Percentiles rank a stretch among this genome's conserved stretches.
These are phyloP conservation scores for Epinephelus cyanopodus DNA, from an alignment of 2,113 vertebrate species.

Conservation along the genomic window DNA sequence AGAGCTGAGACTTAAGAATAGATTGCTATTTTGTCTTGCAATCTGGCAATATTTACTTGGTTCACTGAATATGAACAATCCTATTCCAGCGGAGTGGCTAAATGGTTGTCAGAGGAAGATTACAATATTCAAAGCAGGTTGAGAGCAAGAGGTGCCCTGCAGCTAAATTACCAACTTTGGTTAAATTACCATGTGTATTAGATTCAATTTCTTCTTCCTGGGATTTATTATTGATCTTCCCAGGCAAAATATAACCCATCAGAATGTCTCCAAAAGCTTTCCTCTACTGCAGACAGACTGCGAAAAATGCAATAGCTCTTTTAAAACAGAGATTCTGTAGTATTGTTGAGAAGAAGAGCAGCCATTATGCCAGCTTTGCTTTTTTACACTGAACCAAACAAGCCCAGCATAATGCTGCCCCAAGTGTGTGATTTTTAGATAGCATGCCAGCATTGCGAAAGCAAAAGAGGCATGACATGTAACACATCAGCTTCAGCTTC, in stretches of 20 bases:
- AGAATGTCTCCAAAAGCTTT: slow-evolving; percentile 27
- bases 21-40: not conserved
- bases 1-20: not conserved
- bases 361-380: no score
- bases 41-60: slow-evolving; percentile 18
- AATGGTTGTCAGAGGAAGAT: slow-evolving; percentile 37
- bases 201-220: slow-evolving; percentile 49
- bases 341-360: no score
- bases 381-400: no score
- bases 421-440: no score
- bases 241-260: slow-evolving; percentile 31
- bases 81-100: slow-evolving; percentile 18
- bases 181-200: slow-evolving; percentile 54
- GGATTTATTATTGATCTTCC: slow-evolving; percentile 57
- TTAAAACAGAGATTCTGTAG: no score
- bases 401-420: no score
- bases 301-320: not conserved
- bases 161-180: slow-evolving; percentile 44
- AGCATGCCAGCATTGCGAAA: no score
- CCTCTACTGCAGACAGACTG: not conserved
- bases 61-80: slow-evolving; percentile 32
- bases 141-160: slow-evolving; percentile 16
- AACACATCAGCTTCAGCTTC: no score
- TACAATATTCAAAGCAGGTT: slow-evolving; percentile 50
- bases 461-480: no score